Percentiles rank a stretch among this genome's conserved stretches.
phyloP scores from a whole-genome alignment of 2,797 vertebrate species.

The Lerista edwardsae region DNA sequence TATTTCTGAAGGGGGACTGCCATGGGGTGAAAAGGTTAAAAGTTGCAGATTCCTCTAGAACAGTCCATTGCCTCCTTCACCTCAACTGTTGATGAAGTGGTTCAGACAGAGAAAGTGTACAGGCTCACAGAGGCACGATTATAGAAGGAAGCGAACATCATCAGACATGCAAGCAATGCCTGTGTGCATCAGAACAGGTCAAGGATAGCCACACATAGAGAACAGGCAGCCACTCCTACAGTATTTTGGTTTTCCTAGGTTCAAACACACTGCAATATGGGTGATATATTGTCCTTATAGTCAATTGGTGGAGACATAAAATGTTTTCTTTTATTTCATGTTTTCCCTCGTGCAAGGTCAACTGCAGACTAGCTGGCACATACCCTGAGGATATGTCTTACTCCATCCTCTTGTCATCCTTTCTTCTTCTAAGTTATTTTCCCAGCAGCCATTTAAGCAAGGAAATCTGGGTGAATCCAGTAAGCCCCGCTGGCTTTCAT shows the following conservation, averaged over 20 bases:
- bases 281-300: neutral
- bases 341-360: conserved; percentile 23
- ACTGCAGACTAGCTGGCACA: neutral
- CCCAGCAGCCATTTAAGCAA: neutral
- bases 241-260: neutral
- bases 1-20: neutral
- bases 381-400: neutral
- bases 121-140: neutral
- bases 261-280: neutral
- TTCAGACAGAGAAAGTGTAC: neutral
- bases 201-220: neutral
- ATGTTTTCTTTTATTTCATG: neutral
- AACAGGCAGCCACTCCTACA: neutral
- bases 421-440: conserved; percentile 19
- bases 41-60: neutral
- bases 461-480: conserved; percentile 40
- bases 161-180: neutral
- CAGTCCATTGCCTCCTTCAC: neutral
- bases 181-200: accelerated
- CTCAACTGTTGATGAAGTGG: neutral
- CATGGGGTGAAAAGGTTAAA: neutral
- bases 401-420: conserved; percentile 22
- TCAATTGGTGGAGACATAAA: neutral
- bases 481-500: conserved; percentile 55
- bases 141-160: neutral